Percentiles rank a stretch among this genome's conserved stretches.
Evolutionary conservation across 2,113 vertebrate species (phyloP).

Genomic region (Oncorhynchus masou): DNA sequence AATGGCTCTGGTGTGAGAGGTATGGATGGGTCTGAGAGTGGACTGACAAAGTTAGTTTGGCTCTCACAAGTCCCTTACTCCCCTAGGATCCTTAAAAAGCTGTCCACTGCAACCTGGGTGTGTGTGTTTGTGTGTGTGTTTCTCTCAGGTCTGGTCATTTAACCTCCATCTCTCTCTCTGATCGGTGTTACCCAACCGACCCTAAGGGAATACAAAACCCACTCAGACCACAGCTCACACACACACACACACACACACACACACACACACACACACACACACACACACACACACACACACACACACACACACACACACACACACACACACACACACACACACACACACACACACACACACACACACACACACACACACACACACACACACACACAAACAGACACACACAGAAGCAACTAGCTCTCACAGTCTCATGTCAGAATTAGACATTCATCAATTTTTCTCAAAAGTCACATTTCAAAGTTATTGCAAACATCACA

Average conservation of each 20-base stretch:
- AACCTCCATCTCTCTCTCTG: slow-evolving; percentile 74
- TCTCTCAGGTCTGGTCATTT: slow-evolving; percentile 74
- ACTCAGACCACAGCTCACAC: slow-evolving; percentile 44
- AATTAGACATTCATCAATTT: too few relatives aligned
- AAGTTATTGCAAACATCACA: too few relatives aligned
- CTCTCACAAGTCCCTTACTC: slow-evolving; percentile 66
- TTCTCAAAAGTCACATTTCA: too few relatives aligned
- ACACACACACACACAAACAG: not conserved
- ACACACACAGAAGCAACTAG: not conserved
- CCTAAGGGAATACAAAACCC: slow-evolving; percentile 69
- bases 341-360: not conserved
- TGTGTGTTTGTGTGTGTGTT: slow-evolving; percentile 40
- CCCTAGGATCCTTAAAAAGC: slow-evolving; percentile 61
- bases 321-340: slow-evolving; percentile 17
- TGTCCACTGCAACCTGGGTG: slow-evolving; percentile 33
- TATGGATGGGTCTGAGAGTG: slow-evolving; percentile 56
- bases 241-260: slow-evolving; percentile 6
- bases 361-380: slow-evolving; percentile 10
- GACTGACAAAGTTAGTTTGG: slow-evolving; percentile 76
- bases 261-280: not conserved
- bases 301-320: slow-evolving; percentile 2
- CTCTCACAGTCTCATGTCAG: too few relatives aligned
- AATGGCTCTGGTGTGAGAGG: slow-evolving; percentile 71
- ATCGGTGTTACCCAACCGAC: slow-evolving; percentile 66
- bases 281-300: slow-evolving; percentile 5